Percentiles rank a stretch among this genome's conserved stretches.
These are phyloP conservation scores for Tachuris rubrigastra DNA, from an alignment of 2,113 vertebrate genomes.

Conservation along the genomic window DNA sequence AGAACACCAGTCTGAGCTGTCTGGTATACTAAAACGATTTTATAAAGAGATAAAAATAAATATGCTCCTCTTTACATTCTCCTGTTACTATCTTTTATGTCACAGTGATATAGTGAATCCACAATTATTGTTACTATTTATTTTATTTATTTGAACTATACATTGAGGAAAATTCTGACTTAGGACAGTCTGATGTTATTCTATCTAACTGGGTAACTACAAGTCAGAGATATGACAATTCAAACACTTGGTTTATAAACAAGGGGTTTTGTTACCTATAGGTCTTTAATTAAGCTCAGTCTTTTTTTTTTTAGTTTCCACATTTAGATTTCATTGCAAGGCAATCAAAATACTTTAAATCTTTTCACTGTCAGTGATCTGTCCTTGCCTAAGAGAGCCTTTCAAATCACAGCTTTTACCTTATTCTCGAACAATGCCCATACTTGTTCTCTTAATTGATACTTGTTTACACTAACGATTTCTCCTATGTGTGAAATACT, in stretches of 20 bases:
- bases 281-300: neutral
- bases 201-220: neutral
- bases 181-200: neutral
- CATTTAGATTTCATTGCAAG: constrained; percentile 26
- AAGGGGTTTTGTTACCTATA: neutral
- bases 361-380: constrained; percentile 19
- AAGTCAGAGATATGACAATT: neutral
- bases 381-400: constrained; percentile 19
- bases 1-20: constrained; percentile 19
- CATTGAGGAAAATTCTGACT: neutral
- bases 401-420: constrained; percentile 41
- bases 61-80: constrained; percentile 23
- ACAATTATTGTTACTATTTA: neutral
- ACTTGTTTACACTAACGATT: constrained; percentile 60
- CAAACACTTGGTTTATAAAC: neutral
- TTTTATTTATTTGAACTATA: neutral
- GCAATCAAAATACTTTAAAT: constrained; percentile 11
- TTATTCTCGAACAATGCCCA: constrained; percentile 27
- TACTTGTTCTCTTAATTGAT: constrained; percentile 53
- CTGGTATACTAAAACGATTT: constrained; percentile 29
- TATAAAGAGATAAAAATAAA: constrained; percentile 58
- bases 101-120: neutral
- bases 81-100: constrained; percentile 13
- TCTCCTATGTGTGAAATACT: constrained; percentile 57
- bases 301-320: constrained; percentile 45